Evolutionary conservation across 2,113 vertebrate species (phyloP).

Genomic region (Acrocephalus kingi): DNA sequence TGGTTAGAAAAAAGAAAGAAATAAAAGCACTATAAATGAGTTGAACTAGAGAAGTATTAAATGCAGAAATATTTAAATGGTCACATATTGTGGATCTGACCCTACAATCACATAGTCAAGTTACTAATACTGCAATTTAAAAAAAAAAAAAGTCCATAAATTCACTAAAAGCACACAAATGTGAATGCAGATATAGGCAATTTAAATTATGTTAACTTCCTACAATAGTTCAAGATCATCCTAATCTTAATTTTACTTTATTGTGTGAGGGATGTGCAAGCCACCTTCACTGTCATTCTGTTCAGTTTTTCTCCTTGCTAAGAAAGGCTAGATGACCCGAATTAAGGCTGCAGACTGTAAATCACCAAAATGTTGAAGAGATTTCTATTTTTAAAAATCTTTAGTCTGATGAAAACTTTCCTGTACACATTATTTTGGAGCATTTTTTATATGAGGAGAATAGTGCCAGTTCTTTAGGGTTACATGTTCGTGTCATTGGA

Average conservation of each 20-base stretch:
- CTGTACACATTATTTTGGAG: neutral
- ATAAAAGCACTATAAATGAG: rapidly evolving
- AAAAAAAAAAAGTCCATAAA: neutral
- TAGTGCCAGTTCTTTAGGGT: neutral
- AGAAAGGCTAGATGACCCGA: neutral
- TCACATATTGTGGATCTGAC: neutral
- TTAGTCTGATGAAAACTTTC: neutral
- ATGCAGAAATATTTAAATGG: neutral
- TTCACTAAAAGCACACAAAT: neutral
- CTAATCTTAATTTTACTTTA: neutral
- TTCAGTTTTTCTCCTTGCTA: neutral
- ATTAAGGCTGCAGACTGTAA: neutral
- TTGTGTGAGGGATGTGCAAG: neutral
- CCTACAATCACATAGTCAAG: neutral
- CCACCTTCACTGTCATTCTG: neutral
- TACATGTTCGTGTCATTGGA: neutral
- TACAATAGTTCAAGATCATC: neutral
- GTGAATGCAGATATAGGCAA: neutral
- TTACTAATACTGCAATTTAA: neutral
- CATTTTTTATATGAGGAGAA: neutral
- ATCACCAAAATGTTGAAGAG: neutral
- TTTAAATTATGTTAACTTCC: neutral
- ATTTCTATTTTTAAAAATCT: neutral
- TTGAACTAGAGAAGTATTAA: neutral
- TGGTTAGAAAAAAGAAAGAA: neutral